Evolutionary conservation across 2,888 invertebrate genomes (phyloP).

Genomic region (Anorthoa munda): DNA sequence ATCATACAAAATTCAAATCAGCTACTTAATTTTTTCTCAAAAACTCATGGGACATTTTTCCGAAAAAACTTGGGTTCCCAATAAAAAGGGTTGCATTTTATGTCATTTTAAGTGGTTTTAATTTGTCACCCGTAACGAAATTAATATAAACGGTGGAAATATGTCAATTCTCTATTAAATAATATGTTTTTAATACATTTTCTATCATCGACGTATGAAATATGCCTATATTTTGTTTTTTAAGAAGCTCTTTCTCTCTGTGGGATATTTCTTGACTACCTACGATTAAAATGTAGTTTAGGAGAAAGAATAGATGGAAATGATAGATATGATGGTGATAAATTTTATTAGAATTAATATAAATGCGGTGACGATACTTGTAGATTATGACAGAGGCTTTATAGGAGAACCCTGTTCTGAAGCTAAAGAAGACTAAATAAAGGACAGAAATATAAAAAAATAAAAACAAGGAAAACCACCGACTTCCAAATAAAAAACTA

Average conservation of each 20-base stretch:
- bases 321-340: constrained; percentile 49
- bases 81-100: constrained; percentile 67
- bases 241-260: constrained; percentile 64
- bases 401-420: background rate
- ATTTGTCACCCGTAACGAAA: constrained; percentile 86
- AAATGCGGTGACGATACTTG: constrained; percentile 28
- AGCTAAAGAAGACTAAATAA: background rate
- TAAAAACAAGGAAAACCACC: too few species aligned
- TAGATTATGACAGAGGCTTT: constrained; percentile 1
- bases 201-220: constrained; percentile 64
- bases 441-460: too few species aligned
- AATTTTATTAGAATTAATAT: constrained; percentile 46
- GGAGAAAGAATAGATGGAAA: constrained; percentile 36
- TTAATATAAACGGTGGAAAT: constrained; percentile 76
- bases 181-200: constrained; percentile 63
- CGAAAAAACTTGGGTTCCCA: constrained; percentile 8
- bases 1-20: constrained; percentile 37
- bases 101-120: constrained; percentile 77
- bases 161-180: constrained; percentile 76
- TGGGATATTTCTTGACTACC: constrained; percentile 57
- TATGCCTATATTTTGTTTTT: constrained; percentile 60
- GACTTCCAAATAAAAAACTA: too few species aligned
- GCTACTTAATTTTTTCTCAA: constrained; percentile 44
- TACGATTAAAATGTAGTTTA: constrained; percentile 55
- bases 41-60: constrained; percentile 30